Percentiles rank a stretch among this genome's conserved stretches.
phyloP scores from a whole-genome alignment of 2,797 vertebrate genomes.

The Parauchenoglanis ngamensis region DNA sequence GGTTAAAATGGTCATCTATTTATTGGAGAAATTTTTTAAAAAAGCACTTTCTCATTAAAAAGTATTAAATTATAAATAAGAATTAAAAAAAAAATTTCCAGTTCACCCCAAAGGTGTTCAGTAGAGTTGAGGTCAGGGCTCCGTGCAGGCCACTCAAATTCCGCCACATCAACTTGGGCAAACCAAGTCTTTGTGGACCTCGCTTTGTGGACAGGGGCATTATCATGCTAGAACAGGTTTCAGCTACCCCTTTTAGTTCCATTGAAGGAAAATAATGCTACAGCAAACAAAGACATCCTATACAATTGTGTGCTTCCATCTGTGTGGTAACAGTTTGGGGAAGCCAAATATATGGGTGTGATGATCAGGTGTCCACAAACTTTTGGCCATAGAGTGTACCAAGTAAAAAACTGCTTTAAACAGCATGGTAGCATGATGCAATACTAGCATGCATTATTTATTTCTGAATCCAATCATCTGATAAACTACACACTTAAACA shows the following conservation, averaged over 20 bases:
- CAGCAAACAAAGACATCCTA: not conserved
- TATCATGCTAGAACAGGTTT: not conserved
- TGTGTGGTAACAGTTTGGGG: not conserved
- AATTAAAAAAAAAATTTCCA: not conserved
- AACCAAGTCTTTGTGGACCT: not conserved
- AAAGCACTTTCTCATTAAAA: too few relatives aligned
- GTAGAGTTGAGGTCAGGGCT: not conserved
- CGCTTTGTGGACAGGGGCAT: not conserved
- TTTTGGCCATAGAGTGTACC: not conserved
- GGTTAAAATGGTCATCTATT: not conserved
- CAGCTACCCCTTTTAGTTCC: not conserved
- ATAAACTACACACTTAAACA: not conserved
- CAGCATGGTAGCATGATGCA: not conserved
- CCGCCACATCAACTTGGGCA: not conserved
- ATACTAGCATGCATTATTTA: not conserved
- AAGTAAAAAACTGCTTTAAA: not conserved
- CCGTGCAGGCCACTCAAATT: not conserved
- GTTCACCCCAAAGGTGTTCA: not conserved
- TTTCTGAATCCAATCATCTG: not conserved
- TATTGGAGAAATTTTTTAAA: not conserved
- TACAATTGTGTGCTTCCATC: not conserved
- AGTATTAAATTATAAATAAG: not conserved
- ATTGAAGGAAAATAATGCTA: not conserved
- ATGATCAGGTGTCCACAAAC: not conserved
- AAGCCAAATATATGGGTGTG: not conserved